Evolutionary conservation across 2,113 vertebrate genomes (phyloP).

Genomic region (Halichoerus grypus): DNA sequence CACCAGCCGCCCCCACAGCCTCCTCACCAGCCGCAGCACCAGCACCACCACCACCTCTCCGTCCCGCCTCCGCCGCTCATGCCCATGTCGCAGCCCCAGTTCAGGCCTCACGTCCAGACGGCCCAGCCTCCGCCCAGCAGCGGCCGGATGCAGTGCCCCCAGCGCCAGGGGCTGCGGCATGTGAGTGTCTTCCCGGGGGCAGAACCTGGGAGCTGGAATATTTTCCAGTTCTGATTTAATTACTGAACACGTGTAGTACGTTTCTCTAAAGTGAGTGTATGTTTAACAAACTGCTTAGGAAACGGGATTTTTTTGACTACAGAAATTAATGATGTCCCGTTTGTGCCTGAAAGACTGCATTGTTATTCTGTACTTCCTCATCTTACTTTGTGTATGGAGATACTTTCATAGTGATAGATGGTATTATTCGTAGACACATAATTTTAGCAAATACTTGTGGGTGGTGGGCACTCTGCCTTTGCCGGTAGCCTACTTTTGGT

Average conservation of each 20-base stretch:
- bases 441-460: neutral
- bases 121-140: slow-evolving; percentile 86
- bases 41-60: slow-evolving; percentile 90
- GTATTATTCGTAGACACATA: fast-evolving
- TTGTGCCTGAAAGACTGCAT: neutral
- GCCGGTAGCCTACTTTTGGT: neutral
- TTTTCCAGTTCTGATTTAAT: neutral
- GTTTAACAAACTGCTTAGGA: neutral
- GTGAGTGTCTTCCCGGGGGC: slow-evolving; percentile 85
- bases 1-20: slow-evolving; percentile 88
- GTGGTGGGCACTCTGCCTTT: neutral
- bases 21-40: slow-evolving; percentile 82
- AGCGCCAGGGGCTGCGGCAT: slow-evolving; percentile 91
- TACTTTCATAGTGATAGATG: neutral
- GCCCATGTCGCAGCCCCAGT: slow-evolving; percentile 92
- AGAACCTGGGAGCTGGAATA: neutral
- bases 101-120: slow-evolving; percentile 91
- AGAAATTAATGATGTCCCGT: neutral
- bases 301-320: neutral
- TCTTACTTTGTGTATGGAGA: neutral
- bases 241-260: neutral
- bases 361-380: neutral
- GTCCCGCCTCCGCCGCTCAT: slow-evolving; percentile 88
- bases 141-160: slow-evolving; percentile 91
- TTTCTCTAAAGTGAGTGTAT: neutral